Evolutionary conservation across 2,888 invertebrate species (phyloP), one percentile per base, ranked within the genome.

Genomic region (Deroplatys truncata): DNA sequence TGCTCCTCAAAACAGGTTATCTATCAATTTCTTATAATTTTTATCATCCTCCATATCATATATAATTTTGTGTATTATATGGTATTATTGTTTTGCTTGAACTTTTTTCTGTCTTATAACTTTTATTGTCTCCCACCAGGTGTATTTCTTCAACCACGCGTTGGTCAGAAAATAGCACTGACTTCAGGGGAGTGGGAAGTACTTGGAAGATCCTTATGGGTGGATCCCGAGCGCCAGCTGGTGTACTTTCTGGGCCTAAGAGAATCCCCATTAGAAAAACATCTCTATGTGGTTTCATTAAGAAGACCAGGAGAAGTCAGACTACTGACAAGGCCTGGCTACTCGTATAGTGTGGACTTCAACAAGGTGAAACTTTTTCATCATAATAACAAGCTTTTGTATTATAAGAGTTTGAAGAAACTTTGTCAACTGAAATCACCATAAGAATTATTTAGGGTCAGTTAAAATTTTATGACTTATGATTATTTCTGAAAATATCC

Each of bases 111-210:
- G 5, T 72, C 9, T 72, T 72, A 25, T 72, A 72, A 20, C 25
- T 3, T 1, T 16, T 29, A n/a, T 25, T 28, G 16, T 87, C 43
- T 87, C 25, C 0, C 35, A n/a, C 29, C 35, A 91, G 91, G 91
- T 89, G 90, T 90, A 28, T 91, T 91, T 84, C 90, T 91, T 29
- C 91, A 91, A 43, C 90, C 91, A 29, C 89, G 91, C 29, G 86
- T 90, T 29, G 89, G 89, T 43, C 90, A 89, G 89, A 96, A 93
- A 91, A 95, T 97, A 56, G 95, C 97, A 0, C 94, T 98, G 91
- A 98, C 98, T 0, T 95, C 95, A 25, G 99, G 98, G 0, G 97
- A 98, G n/a, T 99, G 98, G 98, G 98, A 98, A 93, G 98, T 98
- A 28, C 94, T 98, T 92, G 96, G 97, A 49, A 95, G 96, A 90